Evolutionary conservation across 2,113 vertebrate genomes (phyloP).

Genomic region (Cyrtonyx montezumae): DNA sequence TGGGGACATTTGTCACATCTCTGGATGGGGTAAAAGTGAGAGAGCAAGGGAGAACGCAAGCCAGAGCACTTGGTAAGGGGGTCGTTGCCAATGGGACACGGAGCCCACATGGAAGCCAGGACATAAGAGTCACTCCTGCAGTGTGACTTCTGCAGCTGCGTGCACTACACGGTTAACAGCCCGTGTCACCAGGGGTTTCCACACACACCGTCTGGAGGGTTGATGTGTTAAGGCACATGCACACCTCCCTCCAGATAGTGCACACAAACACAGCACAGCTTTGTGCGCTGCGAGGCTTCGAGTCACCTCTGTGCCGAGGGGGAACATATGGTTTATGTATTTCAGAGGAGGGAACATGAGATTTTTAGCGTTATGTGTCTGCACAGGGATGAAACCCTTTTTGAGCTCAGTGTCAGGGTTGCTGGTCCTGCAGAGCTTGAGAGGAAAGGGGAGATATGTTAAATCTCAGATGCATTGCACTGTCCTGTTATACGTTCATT

Average conservation of each 20-base stretch:
- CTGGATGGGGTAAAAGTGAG: background rate
- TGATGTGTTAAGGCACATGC: slow-evolving; percentile 39
- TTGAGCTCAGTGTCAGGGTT: background rate
- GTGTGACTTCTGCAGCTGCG: fast-evolving
- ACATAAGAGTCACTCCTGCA: background rate
- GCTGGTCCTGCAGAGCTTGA: background rate
- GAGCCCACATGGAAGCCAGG: fast-evolving
- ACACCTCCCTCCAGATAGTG: background rate
- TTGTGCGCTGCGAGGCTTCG: background rate
- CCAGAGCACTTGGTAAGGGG: background rate
- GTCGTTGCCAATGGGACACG: fast-evolving
- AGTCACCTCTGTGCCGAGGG: slow-evolving; percentile 21
- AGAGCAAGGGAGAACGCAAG: background rate
- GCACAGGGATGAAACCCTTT: background rate
- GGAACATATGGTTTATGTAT: slow-evolving; percentile 33
- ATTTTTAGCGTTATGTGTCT: background rate
- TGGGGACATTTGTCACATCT: fast-evolving
- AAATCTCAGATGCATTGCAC: background rate
- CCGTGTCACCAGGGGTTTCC: background rate
- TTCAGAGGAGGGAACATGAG: background rate
- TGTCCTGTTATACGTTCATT: background rate
- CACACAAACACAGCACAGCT: background rate
- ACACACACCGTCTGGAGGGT: background rate
- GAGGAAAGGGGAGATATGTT: background rate
- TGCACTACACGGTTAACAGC: background rate